These are phyloP conservation scores for Lepus townsendii DNA, from an alignment of 2,797 vertebrate genomes.

Conservation along the genomic window DNA sequence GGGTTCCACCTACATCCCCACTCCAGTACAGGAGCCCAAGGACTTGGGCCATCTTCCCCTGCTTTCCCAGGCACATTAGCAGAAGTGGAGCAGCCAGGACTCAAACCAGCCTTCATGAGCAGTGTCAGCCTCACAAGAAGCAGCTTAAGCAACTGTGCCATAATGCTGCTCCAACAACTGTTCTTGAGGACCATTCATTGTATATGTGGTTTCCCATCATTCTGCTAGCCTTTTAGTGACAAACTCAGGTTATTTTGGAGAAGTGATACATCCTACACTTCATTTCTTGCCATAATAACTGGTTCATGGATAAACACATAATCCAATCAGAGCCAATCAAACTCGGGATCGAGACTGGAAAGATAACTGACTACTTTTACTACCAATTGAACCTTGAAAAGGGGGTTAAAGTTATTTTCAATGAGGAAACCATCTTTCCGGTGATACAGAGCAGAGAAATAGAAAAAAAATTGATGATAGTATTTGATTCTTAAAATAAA, in stretches of 20 bases:
- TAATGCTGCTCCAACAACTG: neutral
- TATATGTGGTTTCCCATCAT: neutral
- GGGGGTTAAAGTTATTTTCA: neutral
- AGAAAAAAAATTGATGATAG: neutral
- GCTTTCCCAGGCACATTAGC: too few relatives aligned
- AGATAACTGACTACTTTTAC: neutral
- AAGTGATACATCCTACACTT: neutral
- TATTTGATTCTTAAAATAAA: neutral
- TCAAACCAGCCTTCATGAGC: too few relatives aligned
- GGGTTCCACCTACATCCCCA: too few relatives aligned
- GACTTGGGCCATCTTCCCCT: too few relatives aligned
- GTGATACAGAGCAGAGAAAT: neutral
- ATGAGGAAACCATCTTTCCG: neutral
- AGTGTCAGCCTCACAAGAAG: too few relatives aligned
- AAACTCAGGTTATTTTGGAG: neutral
- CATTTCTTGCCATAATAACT: neutral
- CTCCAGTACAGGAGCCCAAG: too few relatives aligned
- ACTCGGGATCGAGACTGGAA: neutral
- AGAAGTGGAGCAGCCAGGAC: too few relatives aligned
- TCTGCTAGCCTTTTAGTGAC: neutral
- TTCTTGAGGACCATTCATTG: neutral
- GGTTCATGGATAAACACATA: neutral
- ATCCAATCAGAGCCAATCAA: neutral
- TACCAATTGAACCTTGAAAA: neutral
- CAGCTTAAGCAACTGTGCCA: too few relatives aligned